Conservation (phyloP, 2,888 invertebrate species). For the Micoletzkya japonica region DNA sequence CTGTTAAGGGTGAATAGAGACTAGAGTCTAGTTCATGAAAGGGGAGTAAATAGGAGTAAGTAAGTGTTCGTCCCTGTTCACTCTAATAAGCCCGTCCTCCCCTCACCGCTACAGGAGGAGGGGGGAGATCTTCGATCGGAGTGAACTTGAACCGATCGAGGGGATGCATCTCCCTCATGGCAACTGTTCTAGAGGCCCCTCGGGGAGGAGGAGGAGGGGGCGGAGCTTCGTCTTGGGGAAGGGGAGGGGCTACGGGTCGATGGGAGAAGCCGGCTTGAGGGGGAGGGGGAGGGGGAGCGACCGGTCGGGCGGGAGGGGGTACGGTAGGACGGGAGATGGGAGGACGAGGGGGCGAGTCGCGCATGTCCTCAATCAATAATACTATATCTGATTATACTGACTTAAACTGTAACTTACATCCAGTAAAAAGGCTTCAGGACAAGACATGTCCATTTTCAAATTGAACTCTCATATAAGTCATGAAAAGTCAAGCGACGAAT, state of each 20-base stretch:
- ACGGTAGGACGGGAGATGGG: conserved; percentile 24
- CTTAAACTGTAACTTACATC: too few relatives aligned
- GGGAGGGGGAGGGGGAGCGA: conserved; percentile 40
- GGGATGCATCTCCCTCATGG: conserved; percentile 27
- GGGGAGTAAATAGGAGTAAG: too few relatives aligned
- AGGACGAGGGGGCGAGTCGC: conserved; percentile 10
- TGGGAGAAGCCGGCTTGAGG: conserved; percentile 26
- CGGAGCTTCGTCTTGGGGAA: conserved; percentile 32
- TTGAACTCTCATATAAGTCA: too few relatives aligned
- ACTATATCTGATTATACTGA: too few relatives aligned
- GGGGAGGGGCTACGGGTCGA: background rate
- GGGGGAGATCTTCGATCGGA: conserved; percentile 40
- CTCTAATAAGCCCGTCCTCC: conserved; percentile 15
- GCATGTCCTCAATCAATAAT: too few relatives aligned
- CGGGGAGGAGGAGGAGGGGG: conserved; percentile 40
- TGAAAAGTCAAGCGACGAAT: too few relatives aligned
- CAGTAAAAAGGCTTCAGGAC: too few relatives aligned
- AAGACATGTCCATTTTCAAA: too few relatives aligned
- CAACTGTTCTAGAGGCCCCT: conserved; percentile 34
- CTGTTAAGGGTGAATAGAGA: too few relatives aligned
- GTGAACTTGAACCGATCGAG: conserved; percentile 43
- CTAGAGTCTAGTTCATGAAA: too few relatives aligned
- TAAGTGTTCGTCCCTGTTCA: too few relatives aligned
- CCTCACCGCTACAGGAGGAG: conserved; percentile 34
- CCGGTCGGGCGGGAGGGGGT: conserved; percentile 41